phyloP scores from a whole-genome alignment of 2,888 invertebrate species.

The Megalurothrips usitatus region DNA sequence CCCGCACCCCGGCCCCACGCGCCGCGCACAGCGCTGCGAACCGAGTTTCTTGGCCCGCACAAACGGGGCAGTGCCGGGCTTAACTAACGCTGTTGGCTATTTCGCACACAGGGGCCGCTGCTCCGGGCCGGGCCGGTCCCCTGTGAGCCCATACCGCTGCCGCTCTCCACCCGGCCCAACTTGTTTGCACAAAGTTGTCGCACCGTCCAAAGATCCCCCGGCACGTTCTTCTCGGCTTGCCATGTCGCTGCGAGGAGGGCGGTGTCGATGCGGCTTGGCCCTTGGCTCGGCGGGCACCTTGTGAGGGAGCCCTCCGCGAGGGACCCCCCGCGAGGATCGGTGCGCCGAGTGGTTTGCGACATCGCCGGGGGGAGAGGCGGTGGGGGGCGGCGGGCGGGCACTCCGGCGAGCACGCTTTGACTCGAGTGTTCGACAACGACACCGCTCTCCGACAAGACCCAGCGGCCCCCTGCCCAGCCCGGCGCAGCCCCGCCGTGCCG shows the following conservation, averaged over 20 bases:
- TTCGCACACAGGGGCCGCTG: not conserved
- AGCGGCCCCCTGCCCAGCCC: no score
- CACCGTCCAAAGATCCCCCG: no score
- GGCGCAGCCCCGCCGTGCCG: no score
- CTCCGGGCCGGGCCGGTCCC: not conserved
- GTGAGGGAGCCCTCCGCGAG: no score
- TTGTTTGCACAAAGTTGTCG: not conserved
- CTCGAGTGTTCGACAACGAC: no score
- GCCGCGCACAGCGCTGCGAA: not conserved
- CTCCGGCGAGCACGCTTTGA: no score
- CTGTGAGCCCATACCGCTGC: not conserved
- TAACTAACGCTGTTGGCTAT: slow-evolving; percentile 15
- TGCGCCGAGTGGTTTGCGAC: no score
- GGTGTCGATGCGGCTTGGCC: not conserved
- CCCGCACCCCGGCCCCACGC: not conserved
- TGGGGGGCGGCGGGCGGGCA: not conserved
- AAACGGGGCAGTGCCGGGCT: not conserved
- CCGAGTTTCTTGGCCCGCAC: slow-evolving; percentile 6
- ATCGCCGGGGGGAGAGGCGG: no score
- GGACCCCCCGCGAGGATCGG: no score
- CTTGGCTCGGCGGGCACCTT: no score
- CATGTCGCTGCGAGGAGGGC: not conserved
- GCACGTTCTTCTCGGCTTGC: not conserved
- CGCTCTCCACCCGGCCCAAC: slow-evolving; percentile 14
- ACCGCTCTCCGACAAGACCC: no score